A percentile compares a stretch with the other conserved stretches of the same genome.
These are phyloP conservation scores for Cebidichthys violaceus DNA, from an alignment of 2,113 vertebrate genomes.

Conservation along the genomic window DNA sequence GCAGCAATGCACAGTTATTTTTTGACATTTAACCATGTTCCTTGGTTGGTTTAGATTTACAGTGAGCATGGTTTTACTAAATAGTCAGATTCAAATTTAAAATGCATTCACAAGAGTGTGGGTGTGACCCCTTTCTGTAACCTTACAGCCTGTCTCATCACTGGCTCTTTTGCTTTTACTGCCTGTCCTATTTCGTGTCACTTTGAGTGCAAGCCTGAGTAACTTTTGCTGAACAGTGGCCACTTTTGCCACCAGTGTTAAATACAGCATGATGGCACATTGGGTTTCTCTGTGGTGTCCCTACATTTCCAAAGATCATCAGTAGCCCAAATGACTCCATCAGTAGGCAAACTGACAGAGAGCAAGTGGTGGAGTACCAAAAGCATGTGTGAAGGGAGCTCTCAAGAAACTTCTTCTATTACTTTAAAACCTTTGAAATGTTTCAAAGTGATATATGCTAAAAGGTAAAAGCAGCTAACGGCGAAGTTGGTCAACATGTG, in stretches of 20 bases:
- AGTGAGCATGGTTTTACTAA: neutral
- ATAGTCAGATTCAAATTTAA: neutral
- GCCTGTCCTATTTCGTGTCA: neutral
- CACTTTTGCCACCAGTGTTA: neutral
- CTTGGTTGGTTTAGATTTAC: neutral
- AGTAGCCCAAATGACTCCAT: neutral
- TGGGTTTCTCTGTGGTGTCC: neutral
- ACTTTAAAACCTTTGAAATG: neutral
- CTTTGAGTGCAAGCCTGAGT: neutral
- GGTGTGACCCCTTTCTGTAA: neutral
- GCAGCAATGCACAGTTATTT: neutral
- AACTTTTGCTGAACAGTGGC: neutral
- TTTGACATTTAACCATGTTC: neutral
- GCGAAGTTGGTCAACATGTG: neutral
- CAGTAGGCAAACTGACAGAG: neutral
- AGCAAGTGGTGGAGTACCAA: neutral
- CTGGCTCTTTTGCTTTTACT: neutral
- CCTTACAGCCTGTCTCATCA: neutral
- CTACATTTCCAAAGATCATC: conserved; percentile 3
- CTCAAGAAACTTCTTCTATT: neutral
- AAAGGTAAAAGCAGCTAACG: neutral
- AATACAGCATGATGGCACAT: neutral
- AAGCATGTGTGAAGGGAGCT: neutral
- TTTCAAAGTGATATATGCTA: neutral
- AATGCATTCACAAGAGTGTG: neutral